A percentile compares a stretch with the other conserved stretches of the same genome.
phyloP scores from a whole-genome alignment of 2,888 invertebrate species.

The Volucella inflata region DNA sequence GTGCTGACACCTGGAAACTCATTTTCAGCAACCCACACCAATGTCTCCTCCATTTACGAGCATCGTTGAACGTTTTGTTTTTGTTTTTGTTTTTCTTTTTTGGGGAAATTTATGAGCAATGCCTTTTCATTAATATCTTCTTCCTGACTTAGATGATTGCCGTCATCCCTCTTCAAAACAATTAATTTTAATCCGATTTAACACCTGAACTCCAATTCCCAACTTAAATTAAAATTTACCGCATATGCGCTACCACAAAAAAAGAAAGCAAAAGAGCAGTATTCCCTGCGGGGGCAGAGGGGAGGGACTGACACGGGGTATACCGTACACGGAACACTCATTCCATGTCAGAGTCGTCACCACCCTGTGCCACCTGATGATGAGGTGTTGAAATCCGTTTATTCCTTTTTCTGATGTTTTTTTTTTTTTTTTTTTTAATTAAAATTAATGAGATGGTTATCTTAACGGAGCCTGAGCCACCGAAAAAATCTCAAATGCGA shows the following conservation, averaged over 20 bases:
- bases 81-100: not conserved
- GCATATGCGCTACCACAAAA: not conserved
- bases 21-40: no score
- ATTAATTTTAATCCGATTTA: slow-evolving; percentile 58
- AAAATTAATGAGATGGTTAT: slow-evolving; percentile 72
- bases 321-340: not conserved
- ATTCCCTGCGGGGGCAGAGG: not conserved
- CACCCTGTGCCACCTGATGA: slow-evolving; percentile 26
- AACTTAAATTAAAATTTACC: slow-evolving; percentile 58
- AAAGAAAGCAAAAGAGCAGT: not conserved
- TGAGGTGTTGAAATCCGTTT: not conserved
- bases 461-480: slow-evolving; percentile 9
- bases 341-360: not conserved
- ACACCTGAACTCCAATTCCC: slow-evolving; percentile 48
- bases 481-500: slow-evolving; percentile 23
- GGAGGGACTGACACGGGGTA: not conserved
- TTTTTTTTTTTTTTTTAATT: slow-evolving; percentile 49
- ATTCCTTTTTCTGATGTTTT: not conserved
- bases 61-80: no score
- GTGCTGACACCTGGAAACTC: no score
- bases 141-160: not conserved
- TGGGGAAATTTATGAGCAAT: slow-evolving; percentile 11
- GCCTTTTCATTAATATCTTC: not conserved
- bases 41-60: no score
- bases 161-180: slow-evolving; percentile 20